Base-by-base conservation (phyloP, 2,888 invertebrate species). In the Scaptomyza flava region DNA sequence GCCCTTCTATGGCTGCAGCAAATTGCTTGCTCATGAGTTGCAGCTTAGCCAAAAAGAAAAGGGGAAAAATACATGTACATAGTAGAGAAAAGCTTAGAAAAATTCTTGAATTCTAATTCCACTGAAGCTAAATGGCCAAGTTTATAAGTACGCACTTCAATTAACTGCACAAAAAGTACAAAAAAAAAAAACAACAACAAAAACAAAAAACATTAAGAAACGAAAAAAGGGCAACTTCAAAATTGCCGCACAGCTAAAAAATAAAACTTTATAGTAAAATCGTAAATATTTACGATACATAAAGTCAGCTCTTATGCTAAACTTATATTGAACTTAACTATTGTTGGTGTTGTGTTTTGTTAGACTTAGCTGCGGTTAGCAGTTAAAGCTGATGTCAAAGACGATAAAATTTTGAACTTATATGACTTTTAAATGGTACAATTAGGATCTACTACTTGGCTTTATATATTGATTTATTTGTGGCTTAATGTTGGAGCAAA, bases 61-160 rank as follows among this genome's bases (percentile, higher is more conserved):
- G 41, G 1, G 36, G 46, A 20, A 5, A 54, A 48, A 9, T 6
- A n/a, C 38, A 27, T 33, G 31, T 27, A 46, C 45, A 63, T 20
- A 45, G 23, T 9, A 56, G 4, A 41, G 38, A 8, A 46, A n/a
- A 58, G 69, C 34, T 61, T 69, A 36, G 56, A 14, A 27, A 75
- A 73, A 65, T 51, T 52, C 53, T 23, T 31, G 20, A 17, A 23
- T 57, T 50, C 17, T 46, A 48, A 42, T 50, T 50, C 3, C 42
- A 30, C 27, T 34, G 23, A 70, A 33, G 41, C 54, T 43, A 68
- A 68, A 63, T 68, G 74, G 53, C 63, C 74, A 75, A 68, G 63
- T 75, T 73, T 52, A 68, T 72, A 81, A 81, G 87, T 69, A 75
- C 71, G 72, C 65, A 69, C 81, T 79, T 81, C 87, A 81, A 87